Base-by-base conservation (phyloP, 2,888 invertebrate species). In the Eristalis pertinax region DNA sequence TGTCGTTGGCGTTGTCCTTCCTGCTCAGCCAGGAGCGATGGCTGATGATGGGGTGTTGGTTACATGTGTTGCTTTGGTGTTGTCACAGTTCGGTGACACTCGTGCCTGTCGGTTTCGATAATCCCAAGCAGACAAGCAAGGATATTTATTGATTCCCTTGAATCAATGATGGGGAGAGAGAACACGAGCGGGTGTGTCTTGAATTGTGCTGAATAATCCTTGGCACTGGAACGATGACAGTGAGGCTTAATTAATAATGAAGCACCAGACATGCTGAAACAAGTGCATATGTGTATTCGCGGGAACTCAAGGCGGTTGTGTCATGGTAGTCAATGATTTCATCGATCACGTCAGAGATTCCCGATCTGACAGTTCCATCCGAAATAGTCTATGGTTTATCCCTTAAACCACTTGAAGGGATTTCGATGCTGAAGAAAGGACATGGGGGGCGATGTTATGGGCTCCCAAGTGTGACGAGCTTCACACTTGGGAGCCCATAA, bases 161-260 rank as follows among this genome's bases (percentile, higher is more conserved):
- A 78, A 78, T 32, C 8, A 22, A 78, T 74, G 74, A 63, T 8
- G 19, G 1, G n/a, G 13, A 4, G 43, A n/a, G 10, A 11, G 43
- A 15, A 4, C 4, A 13, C n/a, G 19, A n/a, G 8, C 2, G 62
- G 69, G 77, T 73, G 74, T 80, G 73, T 82, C 73, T 65, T 43
- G 81, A 85, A 82, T 74, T 77, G 81, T 82, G 64, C 78, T 62
- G 60, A 58, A 81, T 85, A 78, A 85, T 86, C 85, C 64, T 3
- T 19, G 58, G 63, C 41, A n/a, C 64, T 69, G 68, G 70, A 35
- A 29, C 41, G 67, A 65, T 81, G 32, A 70, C 78, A 81, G 74
- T 82, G 64, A 69, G 32, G 77, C 85, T 82, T 86, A 82, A 82
- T 86, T 86, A 86, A 81, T 81, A 86, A 86, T 78, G 69, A 56